Evolutionary conservation across 2,888 invertebrate genomes (phyloP), one percentile per base, ranked within the genome.

Genomic region (Amphipoea lucens): DNA sequence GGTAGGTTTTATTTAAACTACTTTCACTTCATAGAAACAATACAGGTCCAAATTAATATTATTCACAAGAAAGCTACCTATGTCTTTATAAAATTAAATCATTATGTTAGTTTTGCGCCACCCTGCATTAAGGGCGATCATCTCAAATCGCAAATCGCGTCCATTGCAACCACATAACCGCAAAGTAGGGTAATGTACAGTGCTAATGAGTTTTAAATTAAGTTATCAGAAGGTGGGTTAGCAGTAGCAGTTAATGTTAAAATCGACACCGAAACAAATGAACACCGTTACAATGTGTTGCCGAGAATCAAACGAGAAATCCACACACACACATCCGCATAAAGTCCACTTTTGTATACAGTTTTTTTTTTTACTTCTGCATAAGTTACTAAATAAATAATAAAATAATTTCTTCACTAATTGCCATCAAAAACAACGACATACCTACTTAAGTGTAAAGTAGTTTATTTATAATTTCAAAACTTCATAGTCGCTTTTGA

Each of bases 111-210:
- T 51, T 42, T 14, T n/a, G 2, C 76, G 23, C 5, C 17, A 36
- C 1, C 17, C n/a, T 51, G 3, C 17, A 42, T 3, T 51, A 29
- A 29, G 9, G 29, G 6, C 17, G 2, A 17, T 9, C 23, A 29
- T 45, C 4, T 29, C 2, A 62, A 70, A 70, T 63, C 82, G 82
- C 78, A 12, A 67, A 40, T 45, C 86, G 81, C 84, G 45, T 23
- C 14, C 82, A 78, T 6, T 82, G 66, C 12, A 75, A 81, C 86
- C 85, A 67, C 54, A 72, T 36, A 70, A 67, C 73, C 45, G 5
- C 74, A 74, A 92, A 90, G 87, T 91, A 86, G 91, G 91, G 89
- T 91, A 92, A 92, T 92, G 90, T 76, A 62, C 86, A 85, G 67
- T 65, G 45, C 86, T 90, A 91, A 91, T 90, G 87, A 87, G 89